These are phyloP conservation scores for Pangasianodon hypophthalmus DNA, from an alignment of 2,113 vertebrate genomes.

Conservation along the genomic window DNA sequence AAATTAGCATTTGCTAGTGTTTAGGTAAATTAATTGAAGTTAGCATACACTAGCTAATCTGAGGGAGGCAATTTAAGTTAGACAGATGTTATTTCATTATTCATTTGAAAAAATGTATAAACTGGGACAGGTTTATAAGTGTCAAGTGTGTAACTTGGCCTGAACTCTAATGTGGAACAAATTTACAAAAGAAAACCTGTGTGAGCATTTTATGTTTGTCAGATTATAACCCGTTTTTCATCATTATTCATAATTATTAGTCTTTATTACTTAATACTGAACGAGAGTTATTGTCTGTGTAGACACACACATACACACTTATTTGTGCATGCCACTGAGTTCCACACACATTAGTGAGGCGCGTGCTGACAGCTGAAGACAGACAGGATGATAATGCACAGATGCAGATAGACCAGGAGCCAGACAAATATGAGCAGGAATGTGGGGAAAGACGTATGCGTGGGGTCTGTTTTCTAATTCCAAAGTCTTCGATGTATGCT, in stretches of 20 bases:
- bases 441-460: background rate
- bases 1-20: background rate
- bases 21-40: background rate
- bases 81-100: no score
- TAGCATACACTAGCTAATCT: background rate
- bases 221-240: background rate
- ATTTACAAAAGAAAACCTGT: background rate
- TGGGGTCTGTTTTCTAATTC: background rate
- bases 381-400: conserved; percentile 21
- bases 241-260: background rate
- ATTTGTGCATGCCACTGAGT: conserved; percentile 22
- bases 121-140: background rate
- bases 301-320: background rate
- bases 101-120: background rate
- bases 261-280: background rate
- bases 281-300: background rate
- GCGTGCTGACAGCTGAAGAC: conserved; percentile 18
- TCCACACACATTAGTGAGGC: conserved; percentile 4
- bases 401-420: conserved; percentile 34
- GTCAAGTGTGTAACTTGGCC: background rate
- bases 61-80: no score
- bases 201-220: background rate
- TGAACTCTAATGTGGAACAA: background rate
- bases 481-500: no score
- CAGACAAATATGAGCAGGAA: background rate